phyloP scores from a whole-genome alignment of 2,113 vertebrate species.

The Grus americana region DNA sequence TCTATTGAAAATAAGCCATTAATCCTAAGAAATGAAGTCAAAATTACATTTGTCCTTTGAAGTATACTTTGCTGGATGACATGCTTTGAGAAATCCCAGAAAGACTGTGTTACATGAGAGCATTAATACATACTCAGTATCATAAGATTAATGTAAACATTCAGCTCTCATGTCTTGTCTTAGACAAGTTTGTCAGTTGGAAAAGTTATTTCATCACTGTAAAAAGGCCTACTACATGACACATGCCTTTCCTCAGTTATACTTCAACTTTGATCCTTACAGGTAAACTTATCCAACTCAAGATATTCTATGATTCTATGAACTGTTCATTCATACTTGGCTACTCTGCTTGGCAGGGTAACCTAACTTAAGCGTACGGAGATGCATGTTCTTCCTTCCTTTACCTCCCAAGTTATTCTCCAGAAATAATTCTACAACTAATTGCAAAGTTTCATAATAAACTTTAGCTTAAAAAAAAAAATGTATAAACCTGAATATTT shows the following conservation, averaged over 20 bases:
- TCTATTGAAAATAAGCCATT: neutral
- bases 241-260: neutral
- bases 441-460: neutral
- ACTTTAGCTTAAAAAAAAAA: neutral
- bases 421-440: neutral
- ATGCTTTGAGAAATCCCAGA: neutral
- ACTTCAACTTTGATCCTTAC: neutral
- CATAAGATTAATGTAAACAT: neutral
- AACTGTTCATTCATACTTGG: neutral
- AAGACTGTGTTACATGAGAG: neutral
- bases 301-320: neutral
- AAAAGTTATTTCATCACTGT: neutral
- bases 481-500: slow-evolving; percentile 86
- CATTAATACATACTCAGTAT: neutral
- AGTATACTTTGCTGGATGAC: neutral
- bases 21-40: neutral
- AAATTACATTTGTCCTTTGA: neutral
- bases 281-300: neutral
- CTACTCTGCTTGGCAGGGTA: neutral
- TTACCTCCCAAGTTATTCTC: neutral
- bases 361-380: neutral
- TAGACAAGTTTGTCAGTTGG: neutral
- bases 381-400: neutral
- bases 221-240: neutral
- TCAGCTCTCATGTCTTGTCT: neutral